These are phyloP conservation scores for Furcula furcula DNA, from an alignment of 2,888 invertebrate species.

Conservation along the genomic window DNA sequence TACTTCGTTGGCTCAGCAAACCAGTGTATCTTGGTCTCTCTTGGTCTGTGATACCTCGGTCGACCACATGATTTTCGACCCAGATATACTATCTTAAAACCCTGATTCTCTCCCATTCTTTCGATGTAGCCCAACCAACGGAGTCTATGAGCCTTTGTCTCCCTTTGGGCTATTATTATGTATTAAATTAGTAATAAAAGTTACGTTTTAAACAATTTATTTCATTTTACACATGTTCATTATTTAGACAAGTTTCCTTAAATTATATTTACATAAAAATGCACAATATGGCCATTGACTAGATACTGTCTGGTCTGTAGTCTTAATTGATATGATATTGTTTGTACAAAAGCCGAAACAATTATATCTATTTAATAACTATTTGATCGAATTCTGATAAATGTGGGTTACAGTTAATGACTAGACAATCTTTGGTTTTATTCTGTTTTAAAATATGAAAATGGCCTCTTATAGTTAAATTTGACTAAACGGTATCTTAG, in stretches of 20 bases:
- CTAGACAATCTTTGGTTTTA: slow-evolving; percentile 25
- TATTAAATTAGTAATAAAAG: slow-evolving; percentile 27
- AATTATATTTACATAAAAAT: slow-evolving; percentile 74
- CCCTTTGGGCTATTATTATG: too few species aligned
- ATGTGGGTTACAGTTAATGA: slow-evolving; percentile 19
- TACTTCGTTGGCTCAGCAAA: too few species aligned
- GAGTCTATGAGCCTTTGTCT: too few species aligned
- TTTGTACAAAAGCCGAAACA: slow-evolving; percentile 52
- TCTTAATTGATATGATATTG: slow-evolving; percentile 57
- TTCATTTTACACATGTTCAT: slow-evolving; percentile 79
- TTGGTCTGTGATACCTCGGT: too few species aligned
- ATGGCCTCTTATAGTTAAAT: slow-evolving; percentile 53
- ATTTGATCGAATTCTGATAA: slow-evolving; percentile 34
- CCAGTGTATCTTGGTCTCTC: too few species aligned
- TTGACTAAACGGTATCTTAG: slow-evolving; percentile 57
- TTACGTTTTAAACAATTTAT: slow-evolving; percentile 78
- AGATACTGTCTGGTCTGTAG: slow-evolving; percentile 42
- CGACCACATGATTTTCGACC: too few species aligned
- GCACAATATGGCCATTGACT: slow-evolving; percentile 63
- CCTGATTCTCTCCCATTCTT: too few species aligned
- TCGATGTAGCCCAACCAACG: too few species aligned
- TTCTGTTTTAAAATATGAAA: slow-evolving; percentile 24
- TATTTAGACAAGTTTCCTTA: slow-evolving; percentile 71
- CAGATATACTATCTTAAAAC: too few species aligned
- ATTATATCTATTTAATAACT: slow-evolving; percentile 35